Percentiles rank a stretch among this genome's conserved stretches.
These are phyloP conservation scores for Nothoprocta pentlandii DNA, from an alignment of 2,113 vertebrate genomes.

Conservation along the genomic window DNA sequence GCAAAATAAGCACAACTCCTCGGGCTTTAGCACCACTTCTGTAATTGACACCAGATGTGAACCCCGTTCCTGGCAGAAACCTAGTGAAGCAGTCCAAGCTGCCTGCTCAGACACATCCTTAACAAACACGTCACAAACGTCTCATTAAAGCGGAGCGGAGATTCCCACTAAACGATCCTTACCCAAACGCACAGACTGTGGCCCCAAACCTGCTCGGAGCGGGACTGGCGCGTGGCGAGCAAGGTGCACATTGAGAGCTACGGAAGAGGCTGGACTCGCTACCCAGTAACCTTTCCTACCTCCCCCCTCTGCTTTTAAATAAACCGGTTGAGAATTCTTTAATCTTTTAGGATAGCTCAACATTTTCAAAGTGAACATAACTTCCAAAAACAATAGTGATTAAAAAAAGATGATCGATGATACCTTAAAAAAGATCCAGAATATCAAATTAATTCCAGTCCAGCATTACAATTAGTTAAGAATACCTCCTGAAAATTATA, in stretches of 20 bases:
- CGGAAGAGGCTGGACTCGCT: conserved; percentile 71
- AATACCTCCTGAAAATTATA: conserved; percentile 78
- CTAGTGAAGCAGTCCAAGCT: conserved; percentile 60
- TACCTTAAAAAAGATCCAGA: conserved; percentile 80
- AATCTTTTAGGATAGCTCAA: conserved; percentile 67
- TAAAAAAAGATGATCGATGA: conserved; percentile 77
- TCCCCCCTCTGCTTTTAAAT: conserved; percentile 65
- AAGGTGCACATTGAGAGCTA: conserved; percentile 69
- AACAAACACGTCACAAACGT: conserved; percentile 66
- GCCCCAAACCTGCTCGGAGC: conserved; percentile 54
- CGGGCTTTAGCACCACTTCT: background rate
- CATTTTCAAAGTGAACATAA: conserved; percentile 70
- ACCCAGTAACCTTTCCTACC: conserved; percentile 62
- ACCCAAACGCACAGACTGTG: conserved; percentile 53
- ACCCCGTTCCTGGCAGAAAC: conserved; percentile 19
- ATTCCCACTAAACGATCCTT: conserved; percentile 64
- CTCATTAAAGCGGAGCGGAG: conserved; percentile 66
- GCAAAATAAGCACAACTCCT: conserved; percentile 15
- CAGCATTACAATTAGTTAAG: conserved; percentile 71
- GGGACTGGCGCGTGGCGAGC: conserved; percentile 37
- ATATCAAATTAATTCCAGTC: conserved; percentile 80
- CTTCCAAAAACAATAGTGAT: conserved; percentile 76
- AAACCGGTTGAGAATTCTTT: conserved; percentile 68
- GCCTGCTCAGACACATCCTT: conserved; percentile 73
- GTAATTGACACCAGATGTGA: background rate